Percentiles rank a stretch among this genome's conserved stretches.
Conservation (phyloP, 35 echinoderm and acorn worm species). For the Heliocidaris tuberculata region DNA sequence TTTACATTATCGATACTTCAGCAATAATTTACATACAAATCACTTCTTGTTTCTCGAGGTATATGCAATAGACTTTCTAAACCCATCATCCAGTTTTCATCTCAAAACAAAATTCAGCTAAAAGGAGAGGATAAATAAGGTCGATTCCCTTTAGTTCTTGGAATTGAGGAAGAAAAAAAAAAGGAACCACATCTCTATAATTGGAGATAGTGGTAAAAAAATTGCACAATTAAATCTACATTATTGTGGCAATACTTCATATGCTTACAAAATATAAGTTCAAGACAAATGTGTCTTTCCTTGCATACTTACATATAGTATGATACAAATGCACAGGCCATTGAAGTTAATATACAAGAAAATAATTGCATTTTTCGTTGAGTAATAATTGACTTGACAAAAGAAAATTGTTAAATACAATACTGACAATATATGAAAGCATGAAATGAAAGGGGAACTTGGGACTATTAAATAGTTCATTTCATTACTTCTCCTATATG, state of each 20-base stretch:
- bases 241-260: conserved; percentile 34
- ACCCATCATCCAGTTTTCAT: not conserved
- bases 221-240: conserved; percentile 39
- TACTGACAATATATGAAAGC: conserved; percentile 18
- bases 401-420: conserved; percentile 20
- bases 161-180: conserved; percentile 16
- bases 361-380: not conserved
- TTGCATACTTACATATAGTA: not conserved
- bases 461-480: not conserved
- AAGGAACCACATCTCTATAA: not conserved
- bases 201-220: conserved; percentile 16
- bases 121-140: not conserved
- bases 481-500: not conserved
- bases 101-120: not conserved
- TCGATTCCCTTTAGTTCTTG: not conserved
- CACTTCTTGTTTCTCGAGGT: conserved; percentile 34
- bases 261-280: not conserved
- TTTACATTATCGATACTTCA: not conserved
- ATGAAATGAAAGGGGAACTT: not conserved
- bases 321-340: conserved; percentile 36
- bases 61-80: conserved; percentile 22
- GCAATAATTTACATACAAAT: conserved; percentile 43
- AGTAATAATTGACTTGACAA: not conserved
- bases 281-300: not conserved
- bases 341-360: not conserved